Evolutionary conservation across 2,888 invertebrate genomes (phyloP).

Genomic region (Alviniconcha strummeri): DNA sequence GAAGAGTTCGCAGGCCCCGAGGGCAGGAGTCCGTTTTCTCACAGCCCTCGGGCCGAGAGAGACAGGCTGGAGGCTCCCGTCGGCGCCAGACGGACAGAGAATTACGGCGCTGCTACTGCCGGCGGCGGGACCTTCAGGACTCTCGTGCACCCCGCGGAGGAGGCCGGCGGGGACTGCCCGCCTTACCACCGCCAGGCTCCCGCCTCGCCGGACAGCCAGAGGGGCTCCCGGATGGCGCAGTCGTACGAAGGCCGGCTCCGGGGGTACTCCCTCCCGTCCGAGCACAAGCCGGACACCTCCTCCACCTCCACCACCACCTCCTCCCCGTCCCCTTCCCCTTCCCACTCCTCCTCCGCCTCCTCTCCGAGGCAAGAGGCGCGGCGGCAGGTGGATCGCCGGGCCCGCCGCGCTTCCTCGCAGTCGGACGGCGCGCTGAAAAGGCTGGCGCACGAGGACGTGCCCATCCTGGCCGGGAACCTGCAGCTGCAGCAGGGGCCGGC

Average conservation of each 20-base stretch:
- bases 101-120: not conserved
- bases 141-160: not conserved
- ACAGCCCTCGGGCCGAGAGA: not conserved
- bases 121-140: constrained; percentile 10
- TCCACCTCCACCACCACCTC: no score
- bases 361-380: not conserved
- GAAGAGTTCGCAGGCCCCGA: not conserved
- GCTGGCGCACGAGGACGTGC: not conserved
- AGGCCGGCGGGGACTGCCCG: no score
- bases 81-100: not conserved
- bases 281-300: not conserved
- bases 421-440: not conserved
- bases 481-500: not conserved
- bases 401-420: constrained; percentile 5
- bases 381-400: not conserved
- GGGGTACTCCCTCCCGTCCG: not conserved
- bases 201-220: not conserved
- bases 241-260: not conserved
- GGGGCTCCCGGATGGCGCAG: not conserved
- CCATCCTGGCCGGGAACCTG: constrained; percentile 18
- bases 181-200: not conserved
- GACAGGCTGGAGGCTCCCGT: no score
- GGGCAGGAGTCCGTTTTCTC: not conserved
- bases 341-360: not conserved
- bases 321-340: no score